Conservation (phyloP, 2,888 invertebrate species). For the Bembecia ichneumoniformis region DNA sequence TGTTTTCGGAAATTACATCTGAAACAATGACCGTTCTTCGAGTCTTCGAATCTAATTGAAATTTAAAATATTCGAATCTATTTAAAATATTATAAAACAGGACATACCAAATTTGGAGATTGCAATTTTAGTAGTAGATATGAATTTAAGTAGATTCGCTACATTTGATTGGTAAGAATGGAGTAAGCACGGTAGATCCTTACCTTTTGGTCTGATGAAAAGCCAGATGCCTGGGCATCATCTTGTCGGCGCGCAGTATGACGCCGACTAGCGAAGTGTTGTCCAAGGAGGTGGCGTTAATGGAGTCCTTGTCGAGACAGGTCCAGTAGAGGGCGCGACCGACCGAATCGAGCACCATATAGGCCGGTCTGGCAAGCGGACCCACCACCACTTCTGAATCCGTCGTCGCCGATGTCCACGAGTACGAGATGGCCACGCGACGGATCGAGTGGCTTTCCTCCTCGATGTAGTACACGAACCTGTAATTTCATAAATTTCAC, state of each 20-base stretch:
- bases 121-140: too few relatives aligned
- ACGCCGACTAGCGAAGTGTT: slow-evolving; percentile 76
- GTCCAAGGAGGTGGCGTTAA: slow-evolving; percentile 88
- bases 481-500: slow-evolving; percentile 12
- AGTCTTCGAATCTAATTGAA: too few relatives aligned
- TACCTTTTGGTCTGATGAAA: slow-evolving; percentile 87
- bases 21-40: too few relatives aligned
- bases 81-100: too few relatives aligned
- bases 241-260: slow-evolving; percentile 80
- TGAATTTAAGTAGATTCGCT: too few relatives aligned
- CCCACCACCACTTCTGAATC: slow-evolving; percentile 68
- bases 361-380: slow-evolving; percentile 78
- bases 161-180: too few relatives aligned
- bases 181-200: not conserved
- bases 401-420: slow-evolving; percentile 36
- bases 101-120: too few relatives aligned
- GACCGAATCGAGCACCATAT: slow-evolving; percentile 88
- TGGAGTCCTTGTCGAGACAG: slow-evolving; percentile 84
- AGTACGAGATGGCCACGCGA: slow-evolving; percentile 66
- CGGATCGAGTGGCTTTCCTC: slow-evolving; percentile 82
- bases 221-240: slow-evolving; percentile 87
- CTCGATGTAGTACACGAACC: slow-evolving; percentile 80
- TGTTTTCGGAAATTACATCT: too few relatives aligned
- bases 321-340: slow-evolving; percentile 92
- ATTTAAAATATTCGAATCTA: too few relatives aligned